phyloP scores from a whole-genome alignment of 2,888 invertebrate genomes.

The Eumerus sabulonum region DNA sequence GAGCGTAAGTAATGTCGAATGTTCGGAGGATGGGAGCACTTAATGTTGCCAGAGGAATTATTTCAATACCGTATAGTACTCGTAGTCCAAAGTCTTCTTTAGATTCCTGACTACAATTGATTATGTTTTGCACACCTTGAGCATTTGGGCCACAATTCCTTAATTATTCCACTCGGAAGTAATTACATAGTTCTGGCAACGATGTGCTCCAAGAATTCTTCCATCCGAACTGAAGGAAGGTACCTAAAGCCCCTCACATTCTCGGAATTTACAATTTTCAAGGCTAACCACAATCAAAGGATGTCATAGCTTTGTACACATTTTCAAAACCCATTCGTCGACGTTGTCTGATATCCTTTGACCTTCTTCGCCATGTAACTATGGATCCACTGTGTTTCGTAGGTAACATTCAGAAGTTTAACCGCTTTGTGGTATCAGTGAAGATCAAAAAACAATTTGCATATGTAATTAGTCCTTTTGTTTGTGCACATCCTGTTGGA shows the following conservation, averaged over 20 bases:
- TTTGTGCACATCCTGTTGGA: conserved; percentile 33
- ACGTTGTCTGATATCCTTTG: conserved; percentile 34
- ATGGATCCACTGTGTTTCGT: conserved; percentile 13
- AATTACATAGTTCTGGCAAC: too few relatives aligned
- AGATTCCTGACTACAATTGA: background rate
- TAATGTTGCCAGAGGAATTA: too few relatives aligned
- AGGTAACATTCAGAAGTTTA: conserved; percentile 60
- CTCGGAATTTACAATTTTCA: conserved; percentile 51
- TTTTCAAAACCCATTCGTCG: background rate
- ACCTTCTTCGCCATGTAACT: conserved; percentile 42
- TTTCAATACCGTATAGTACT: too few relatives aligned
- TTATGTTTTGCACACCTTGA: too few relatives aligned
- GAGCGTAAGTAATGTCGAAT: too few relatives aligned
- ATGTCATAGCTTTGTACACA: conserved; percentile 19
- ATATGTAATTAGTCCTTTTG: conserved; percentile 69
- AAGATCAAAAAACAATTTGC: conserved; percentile 71
- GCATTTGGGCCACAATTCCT: too few relatives aligned
- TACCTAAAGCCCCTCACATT: background rate
- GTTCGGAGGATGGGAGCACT: background rate
- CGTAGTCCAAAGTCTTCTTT: too few relatives aligned
- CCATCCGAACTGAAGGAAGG: too few relatives aligned
- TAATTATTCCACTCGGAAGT: too few relatives aligned
- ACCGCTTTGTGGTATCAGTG: conserved; percentile 70
- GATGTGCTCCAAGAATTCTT: too few relatives aligned
- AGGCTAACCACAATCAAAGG: conserved; percentile 60